phyloP scores from a whole-genome alignment of 2,797 vertebrate species.

The Trichosurus vulpecula region DNA sequence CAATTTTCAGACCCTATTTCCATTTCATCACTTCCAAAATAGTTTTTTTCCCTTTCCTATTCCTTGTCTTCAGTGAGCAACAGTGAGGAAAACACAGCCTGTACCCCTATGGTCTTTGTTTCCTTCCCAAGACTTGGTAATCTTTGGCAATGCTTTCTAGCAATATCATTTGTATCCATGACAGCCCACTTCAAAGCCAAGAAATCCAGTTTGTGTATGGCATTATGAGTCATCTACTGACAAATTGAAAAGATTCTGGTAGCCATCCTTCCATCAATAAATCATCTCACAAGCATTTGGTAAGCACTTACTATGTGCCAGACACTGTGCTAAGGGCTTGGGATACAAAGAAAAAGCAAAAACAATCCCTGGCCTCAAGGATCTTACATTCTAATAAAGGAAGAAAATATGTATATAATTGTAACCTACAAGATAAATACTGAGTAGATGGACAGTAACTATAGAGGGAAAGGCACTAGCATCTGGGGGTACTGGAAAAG shows the following conservation, averaged over 20 bases:
- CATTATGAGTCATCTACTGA: background rate
- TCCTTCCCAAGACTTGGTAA: background rate
- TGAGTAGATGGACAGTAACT: background rate
- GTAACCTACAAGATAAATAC: background rate
- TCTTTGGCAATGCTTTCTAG: background rate
- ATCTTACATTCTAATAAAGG: background rate
- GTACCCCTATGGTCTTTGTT: background rate
- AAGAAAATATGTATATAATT: background rate
- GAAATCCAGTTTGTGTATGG: background rate
- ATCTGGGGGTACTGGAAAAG: background rate
- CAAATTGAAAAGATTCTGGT: background rate
- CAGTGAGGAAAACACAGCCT: background rate
- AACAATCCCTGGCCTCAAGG: background rate
- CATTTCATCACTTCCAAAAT: background rate
- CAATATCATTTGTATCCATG: background rate
- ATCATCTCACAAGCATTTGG: background rate
- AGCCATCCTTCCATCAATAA: background rate
- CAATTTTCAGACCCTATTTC: background rate
- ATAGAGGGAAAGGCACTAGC: background rate
- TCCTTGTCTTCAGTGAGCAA: background rate
- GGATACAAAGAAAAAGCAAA: background rate
- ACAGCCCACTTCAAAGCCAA: background rate
- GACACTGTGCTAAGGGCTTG: background rate
- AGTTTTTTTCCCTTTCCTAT: background rate
- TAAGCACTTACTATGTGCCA: background rate